Percentiles rank a stretch among this genome's conserved stretches.
phyloP scores from a whole-genome alignment of 35 echinoderm and acorn worm genomes.

The Heliocidaris tuberculata region DNA sequence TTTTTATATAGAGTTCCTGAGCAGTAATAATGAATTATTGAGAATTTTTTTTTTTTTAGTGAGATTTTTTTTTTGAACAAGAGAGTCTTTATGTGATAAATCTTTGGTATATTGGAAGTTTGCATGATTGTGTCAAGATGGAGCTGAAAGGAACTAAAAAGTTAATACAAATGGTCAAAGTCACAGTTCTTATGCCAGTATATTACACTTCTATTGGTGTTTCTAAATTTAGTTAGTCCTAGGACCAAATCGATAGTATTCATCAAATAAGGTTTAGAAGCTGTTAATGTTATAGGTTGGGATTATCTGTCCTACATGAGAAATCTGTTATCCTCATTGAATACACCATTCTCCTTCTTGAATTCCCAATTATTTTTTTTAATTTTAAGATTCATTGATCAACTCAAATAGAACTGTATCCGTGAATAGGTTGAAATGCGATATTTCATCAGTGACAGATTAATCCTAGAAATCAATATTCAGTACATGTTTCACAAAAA shows the following conservation, averaged over 20 bases:
- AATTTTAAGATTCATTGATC: not conserved
- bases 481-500: too few relatives aligned
- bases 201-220: too few relatives aligned
- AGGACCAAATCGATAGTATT: not conserved
- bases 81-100: too few relatives aligned
- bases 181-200: too few relatives aligned
- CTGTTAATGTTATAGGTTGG: not conserved
- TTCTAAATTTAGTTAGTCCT: not conserved
- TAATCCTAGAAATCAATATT: not conserved
- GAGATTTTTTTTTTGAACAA: too few relatives aligned
- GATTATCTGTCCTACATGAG: not conserved
- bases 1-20: too few relatives aligned
- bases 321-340: not conserved
- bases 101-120: too few relatives aligned
- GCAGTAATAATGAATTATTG: too few relatives aligned
- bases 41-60: too few relatives aligned
- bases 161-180: too few relatives aligned
- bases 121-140: too few relatives aligned
- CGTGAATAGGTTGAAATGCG: not conserved
- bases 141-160: too few relatives aligned
- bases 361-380: not conserved
- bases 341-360: not conserved
- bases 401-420: not conserved
- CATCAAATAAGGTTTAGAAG: not conserved
- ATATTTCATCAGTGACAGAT: not conserved